Conservation (phyloP, 2,113 vertebrate genomes). For the Halcyon malimbica region DNA sequence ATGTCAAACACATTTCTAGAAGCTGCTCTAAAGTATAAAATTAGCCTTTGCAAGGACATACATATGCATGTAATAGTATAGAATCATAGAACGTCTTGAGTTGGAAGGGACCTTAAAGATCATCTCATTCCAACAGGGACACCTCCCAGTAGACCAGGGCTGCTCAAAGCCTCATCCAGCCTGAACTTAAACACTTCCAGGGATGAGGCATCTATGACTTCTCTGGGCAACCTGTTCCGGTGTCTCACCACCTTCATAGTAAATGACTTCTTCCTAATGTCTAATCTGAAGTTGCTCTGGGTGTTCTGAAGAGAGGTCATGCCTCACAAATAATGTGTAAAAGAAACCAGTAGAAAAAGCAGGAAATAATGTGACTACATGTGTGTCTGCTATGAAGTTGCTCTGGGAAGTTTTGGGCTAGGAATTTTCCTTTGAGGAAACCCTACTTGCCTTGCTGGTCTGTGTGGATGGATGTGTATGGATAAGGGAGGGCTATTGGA, state of each 20-base stretch:
- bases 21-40: neutral
- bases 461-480: neutral
- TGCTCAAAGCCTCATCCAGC: no score
- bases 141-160: no score
- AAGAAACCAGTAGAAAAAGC: neutral
- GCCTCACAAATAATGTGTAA: neutral
- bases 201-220: no score
- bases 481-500: neutral
- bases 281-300: no score
- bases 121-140: no score
- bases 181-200: no score
- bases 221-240: no score
- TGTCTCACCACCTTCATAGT: no score
- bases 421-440: neutral
- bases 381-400: neutral
- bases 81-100: no score
- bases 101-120: no score
- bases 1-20: neutral
- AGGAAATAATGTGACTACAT: neutral
- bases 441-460: neutral
- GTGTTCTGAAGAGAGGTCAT: neutral
- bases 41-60: neutral
- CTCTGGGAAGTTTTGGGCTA: neutral
- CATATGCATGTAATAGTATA: no score
- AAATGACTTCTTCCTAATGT: no score